phyloP scores from a whole-genome alignment of 1,140 invertebrate genomes.

The Eupristina koningsbergeri region DNA sequence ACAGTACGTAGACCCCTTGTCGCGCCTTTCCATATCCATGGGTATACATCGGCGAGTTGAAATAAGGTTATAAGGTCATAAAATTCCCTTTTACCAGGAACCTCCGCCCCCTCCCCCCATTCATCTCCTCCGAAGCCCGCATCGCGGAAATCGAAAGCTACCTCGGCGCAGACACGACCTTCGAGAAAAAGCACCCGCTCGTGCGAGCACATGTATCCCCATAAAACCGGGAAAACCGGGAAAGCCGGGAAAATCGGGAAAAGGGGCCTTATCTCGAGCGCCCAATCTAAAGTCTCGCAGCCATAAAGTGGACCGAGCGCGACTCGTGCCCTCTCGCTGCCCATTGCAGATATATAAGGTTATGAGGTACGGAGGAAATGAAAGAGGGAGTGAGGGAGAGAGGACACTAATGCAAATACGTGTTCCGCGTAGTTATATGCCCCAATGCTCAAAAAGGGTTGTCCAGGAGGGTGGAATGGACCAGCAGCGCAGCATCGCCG shows the following conservation, averaged over 20 bases:
- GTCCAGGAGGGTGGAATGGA: neutral
- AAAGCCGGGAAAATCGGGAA: too few relatives aligned
- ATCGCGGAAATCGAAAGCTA: conserved; percentile 42
- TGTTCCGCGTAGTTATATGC: conserved; percentile 64
- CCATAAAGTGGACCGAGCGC: conserved; percentile 27
- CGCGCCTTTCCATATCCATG: neutral
- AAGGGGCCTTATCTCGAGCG: conserved; percentile 62
- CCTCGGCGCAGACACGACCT: neutral
- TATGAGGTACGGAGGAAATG: conserved; percentile 32
- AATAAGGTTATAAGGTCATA: conserved; percentile 48
- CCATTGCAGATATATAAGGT: neutral
- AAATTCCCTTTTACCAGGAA: conserved; percentile 33
- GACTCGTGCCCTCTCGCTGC: neutral
- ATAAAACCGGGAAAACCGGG: conserved; percentile 36
- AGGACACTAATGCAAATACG: conserved; percentile 58
- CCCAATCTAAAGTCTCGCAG: conserved; percentile 64
- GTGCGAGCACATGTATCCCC: conserved; percentile 4
- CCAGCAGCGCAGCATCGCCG: neutral
- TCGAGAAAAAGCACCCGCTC: conserved; percentile 5
- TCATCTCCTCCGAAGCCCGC: neutral
- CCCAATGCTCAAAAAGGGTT: conserved; percentile 29
- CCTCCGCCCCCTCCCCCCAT: neutral
- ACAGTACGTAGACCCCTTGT: conserved; percentile 9
- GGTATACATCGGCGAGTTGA: neutral
- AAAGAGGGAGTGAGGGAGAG: conserved; percentile 53